A percentile compares a stretch with the other conserved stretches of the same genome.
Conservation (phyloP, 2,888 invertebrate genomes). For the Rhaphigaster nebulosa region DNA sequence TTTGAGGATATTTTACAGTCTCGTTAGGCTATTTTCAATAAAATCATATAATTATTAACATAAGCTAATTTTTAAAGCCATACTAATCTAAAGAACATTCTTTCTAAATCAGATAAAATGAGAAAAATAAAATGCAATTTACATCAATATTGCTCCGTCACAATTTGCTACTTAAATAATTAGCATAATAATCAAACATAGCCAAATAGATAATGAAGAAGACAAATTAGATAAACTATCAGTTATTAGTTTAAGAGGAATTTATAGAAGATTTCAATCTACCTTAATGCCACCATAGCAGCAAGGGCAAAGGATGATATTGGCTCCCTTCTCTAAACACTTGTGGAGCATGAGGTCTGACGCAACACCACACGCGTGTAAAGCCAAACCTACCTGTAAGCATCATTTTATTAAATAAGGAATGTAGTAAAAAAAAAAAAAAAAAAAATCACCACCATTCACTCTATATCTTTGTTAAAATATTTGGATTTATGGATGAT, state of each 20-base stretch:
- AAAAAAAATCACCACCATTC: too few species aligned
- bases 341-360: conserved; percentile 91
- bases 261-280: not conserved
- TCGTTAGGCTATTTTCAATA: conserved; percentile 79
- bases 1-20: conserved; percentile 86
- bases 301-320: conserved; percentile 93
- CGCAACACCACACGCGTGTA: conserved; percentile 96
- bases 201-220: not conserved
- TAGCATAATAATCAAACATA: not conserved
- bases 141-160: not conserved
- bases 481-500: too few species aligned
- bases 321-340: conserved; percentile 82
- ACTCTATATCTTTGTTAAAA: too few species aligned
- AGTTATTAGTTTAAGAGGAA: not conserved
- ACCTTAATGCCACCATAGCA: conserved; percentile 90
- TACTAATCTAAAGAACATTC: not conserved
- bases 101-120: not conserved
- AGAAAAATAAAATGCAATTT: not conserved
- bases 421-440: not conserved
- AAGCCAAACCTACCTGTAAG: conserved; percentile 83
- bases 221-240: not conserved
- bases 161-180: not conserved
- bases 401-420: not conserved
- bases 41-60: not conserved
- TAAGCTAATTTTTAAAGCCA: not conserved